These are phyloP conservation scores for Eulemur coronatus DNA, from an alignment of 2,797 vertebrate genomes.

Conservation along the genomic window DNA sequence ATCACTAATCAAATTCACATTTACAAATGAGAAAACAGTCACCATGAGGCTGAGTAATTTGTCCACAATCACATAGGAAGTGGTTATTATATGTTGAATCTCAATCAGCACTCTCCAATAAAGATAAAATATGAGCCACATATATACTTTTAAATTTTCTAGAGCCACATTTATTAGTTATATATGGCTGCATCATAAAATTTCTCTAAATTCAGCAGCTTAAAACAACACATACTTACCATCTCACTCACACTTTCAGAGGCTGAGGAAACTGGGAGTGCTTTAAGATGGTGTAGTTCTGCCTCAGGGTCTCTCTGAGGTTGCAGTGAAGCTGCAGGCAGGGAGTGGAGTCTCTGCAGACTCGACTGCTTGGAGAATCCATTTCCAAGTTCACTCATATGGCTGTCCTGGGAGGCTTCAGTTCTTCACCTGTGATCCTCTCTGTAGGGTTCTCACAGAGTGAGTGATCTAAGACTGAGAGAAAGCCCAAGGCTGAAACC, in stretches of 20 bases:
- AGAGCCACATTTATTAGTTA: background rate
- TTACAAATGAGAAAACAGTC: background rate
- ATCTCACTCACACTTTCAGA: background rate
- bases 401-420: background rate
- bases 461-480: background rate
- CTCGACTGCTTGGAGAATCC: background rate
- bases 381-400: background rate
- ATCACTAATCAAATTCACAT: background rate
- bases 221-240: background rate
- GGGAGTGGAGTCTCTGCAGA: background rate
- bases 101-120: background rate
- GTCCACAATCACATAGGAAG: background rate
- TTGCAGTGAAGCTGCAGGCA: too few species aligned
- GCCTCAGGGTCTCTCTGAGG: background rate
- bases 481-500: background rate
- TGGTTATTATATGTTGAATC: background rate
- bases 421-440: background rate
- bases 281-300: background rate
- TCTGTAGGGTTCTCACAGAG: background rate
- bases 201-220: background rate
- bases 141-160: background rate
- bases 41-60: background rate
- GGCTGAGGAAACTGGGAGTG: background rate
- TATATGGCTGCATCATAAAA: background rate
- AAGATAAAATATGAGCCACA: background rate